Conservation (phyloP, 1,140 invertebrate genomes). For the Tenebrio molitor region DNA sequence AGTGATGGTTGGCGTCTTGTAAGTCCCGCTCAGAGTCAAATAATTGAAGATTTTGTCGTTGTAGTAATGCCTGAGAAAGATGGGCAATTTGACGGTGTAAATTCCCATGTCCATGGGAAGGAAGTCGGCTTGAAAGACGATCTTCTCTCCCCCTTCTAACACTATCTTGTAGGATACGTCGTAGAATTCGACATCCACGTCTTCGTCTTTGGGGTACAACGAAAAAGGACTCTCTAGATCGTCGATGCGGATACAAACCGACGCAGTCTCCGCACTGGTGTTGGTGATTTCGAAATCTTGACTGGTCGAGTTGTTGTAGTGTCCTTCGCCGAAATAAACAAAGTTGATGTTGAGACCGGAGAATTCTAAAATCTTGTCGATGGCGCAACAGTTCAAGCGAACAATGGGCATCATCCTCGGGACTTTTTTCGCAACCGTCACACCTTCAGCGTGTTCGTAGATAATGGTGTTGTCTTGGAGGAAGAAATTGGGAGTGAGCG, state of each 20-base stretch:
- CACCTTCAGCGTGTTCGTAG: neutral
- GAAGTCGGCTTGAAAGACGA: constrained; percentile 31
- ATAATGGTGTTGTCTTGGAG: neutral
- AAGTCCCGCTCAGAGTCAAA: constrained; percentile 47
- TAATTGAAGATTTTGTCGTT: constrained; percentile 50
- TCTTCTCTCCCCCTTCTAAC: constrained; percentile 42
- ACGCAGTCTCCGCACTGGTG: neutral
- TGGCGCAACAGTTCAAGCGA: neutral
- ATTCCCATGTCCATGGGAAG: constrained; percentile 32
- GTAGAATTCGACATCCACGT: neutral
- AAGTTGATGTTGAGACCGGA: constrained; percentile 17
- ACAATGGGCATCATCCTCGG: constrained; percentile 1
- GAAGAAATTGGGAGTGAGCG: neutral
- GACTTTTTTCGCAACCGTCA: neutral
- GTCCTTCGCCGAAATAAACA: constrained; percentile 13
- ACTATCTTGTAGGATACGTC: neutral
- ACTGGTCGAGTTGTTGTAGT: neutral
- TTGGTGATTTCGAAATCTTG: constrained; percentile 40
- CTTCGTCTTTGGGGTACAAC: neutral
- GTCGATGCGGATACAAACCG: constrained; percentile 9
- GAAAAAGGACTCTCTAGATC: constrained; percentile 5
- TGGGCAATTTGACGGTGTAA: constrained; percentile 40
- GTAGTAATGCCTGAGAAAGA: constrained; percentile 50
- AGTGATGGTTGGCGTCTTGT: constrained; percentile 38
- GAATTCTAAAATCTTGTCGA: constrained; percentile 9